These are phyloP conservation scores for Takifugu flavidus DNA, from an alignment of 2,113 vertebrate species.

Conservation along the genomic window DNA sequence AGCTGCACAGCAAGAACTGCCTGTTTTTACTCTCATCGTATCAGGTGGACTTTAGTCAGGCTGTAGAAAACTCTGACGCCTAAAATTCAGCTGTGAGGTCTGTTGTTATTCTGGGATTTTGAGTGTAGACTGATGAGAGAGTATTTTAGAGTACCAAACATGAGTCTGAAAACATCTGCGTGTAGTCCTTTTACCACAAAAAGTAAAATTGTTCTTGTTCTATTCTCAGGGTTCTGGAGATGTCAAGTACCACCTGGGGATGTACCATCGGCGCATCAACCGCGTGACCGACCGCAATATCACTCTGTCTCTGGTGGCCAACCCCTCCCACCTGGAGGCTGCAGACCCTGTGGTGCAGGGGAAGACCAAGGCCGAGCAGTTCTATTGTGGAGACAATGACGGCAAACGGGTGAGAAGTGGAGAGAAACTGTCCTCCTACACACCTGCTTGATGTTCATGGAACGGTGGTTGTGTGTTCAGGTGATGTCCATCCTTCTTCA, in stretches of 20 bases:
- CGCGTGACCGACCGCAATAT: conserved; percentile 93
- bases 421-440: background rate
- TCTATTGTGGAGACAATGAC: conserved; percentile 93
- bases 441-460: no score
- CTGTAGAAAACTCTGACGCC: no score
- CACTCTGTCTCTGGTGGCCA: conserved; percentile 92
- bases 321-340: conserved; percentile 95
- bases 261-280: conserved; percentile 97
- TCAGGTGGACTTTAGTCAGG: no score
- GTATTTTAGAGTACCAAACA: no score
- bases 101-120: no score
- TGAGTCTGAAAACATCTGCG: no score
- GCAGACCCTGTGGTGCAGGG: conserved; percentile 95
- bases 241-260: conserved; percentile 96
- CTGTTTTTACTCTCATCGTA: no score
- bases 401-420: conserved; percentile 85
- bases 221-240: conserved; percentile 89
- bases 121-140: no score
- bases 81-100: no score
- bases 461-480: conserved; percentile 53
- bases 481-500: conserved; percentile 98
- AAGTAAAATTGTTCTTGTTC: no score
- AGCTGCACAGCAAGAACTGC: no score
- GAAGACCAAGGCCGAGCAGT: conserved; percentile 97
- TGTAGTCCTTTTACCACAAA: no score